phyloP scores from a whole-genome alignment of 2,888 invertebrate species.

The Cenopis cana region DNA sequence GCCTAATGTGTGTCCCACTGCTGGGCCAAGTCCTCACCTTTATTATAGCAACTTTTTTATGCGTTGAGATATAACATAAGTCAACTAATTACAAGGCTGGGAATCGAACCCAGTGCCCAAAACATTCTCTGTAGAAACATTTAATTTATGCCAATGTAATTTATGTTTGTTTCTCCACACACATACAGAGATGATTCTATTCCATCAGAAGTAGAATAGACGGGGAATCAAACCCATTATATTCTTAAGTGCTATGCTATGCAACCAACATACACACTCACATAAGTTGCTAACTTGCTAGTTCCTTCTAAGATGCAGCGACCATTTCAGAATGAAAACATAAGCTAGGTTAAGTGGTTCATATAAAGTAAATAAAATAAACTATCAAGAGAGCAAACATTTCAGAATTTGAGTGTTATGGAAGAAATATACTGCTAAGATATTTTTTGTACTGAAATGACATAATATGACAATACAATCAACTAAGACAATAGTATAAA shows the following conservation, averaged over 20 bases:
- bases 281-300: background rate
- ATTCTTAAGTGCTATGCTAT: background rate
- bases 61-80: no score
- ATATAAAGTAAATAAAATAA: background rate
- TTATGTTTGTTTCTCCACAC: background rate
- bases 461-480: background rate
- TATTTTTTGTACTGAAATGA: slow-evolving; percentile 3
- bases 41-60: no score
- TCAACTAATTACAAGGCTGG: background rate
- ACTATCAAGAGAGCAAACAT: slow-evolving; percentile 26
- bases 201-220: no score
- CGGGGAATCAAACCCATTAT: background rate
- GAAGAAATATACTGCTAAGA: background rate
- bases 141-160: background rate
- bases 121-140: background rate
- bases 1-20: no score
- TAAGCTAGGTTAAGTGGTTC: background rate
- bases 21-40: no score
- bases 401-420: background rate
- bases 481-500: slow-evolving; percentile 1
- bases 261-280: background rate
- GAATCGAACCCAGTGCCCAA: background rate
- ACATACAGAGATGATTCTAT: no score
- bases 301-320: background rate
- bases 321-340: background rate